phyloP scores from a whole-genome alignment of 1,140 invertebrate genomes.

The Heliconius hermathena region DNA sequence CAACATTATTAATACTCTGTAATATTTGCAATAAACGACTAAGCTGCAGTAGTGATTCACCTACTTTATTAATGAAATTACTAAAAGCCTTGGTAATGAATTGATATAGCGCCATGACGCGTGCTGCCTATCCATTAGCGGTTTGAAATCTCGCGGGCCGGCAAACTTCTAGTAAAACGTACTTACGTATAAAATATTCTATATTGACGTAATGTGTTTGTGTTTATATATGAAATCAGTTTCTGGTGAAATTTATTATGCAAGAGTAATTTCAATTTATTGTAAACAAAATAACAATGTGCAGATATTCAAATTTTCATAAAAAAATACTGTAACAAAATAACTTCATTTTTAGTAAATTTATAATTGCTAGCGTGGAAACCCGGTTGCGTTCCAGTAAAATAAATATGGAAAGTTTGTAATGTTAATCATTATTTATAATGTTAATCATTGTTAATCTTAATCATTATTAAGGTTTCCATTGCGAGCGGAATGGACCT shows the following conservation, averaged over 20 bases:
- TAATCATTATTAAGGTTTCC: too few relatives aligned
- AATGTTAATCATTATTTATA: too few relatives aligned
- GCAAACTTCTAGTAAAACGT: constrained; percentile 10
- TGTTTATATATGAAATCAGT: not conserved
- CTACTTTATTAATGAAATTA: constrained; percentile 14
- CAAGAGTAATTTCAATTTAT: too few relatives aligned
- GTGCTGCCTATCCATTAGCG: constrained; percentile 10
- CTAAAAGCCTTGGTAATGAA: constrained; percentile 12
- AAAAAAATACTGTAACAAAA: too few relatives aligned
- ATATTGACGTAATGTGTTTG: not conserved
- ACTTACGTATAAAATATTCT: not conserved
- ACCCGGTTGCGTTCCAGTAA: too few relatives aligned
- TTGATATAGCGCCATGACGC: constrained; percentile 13
- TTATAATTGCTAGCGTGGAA: too few relatives aligned
- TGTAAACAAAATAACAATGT: too few relatives aligned
- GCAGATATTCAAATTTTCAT: too few relatives aligned
- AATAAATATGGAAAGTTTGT: too few relatives aligned
- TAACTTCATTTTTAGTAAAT: too few relatives aligned
- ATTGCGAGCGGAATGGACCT: too few relatives aligned
- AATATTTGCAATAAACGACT: constrained; percentile 7
- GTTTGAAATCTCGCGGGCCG: constrained; percentile 13
- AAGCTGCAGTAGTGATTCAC: constrained; percentile 10
- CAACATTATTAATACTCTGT: not conserved
- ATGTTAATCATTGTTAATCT: too few relatives aligned
- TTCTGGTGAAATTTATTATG: not conserved